These are phyloP conservation scores for Scrobipalpa costella DNA, from an alignment of 2,888 invertebrate genomes.

Conservation along the genomic window DNA sequence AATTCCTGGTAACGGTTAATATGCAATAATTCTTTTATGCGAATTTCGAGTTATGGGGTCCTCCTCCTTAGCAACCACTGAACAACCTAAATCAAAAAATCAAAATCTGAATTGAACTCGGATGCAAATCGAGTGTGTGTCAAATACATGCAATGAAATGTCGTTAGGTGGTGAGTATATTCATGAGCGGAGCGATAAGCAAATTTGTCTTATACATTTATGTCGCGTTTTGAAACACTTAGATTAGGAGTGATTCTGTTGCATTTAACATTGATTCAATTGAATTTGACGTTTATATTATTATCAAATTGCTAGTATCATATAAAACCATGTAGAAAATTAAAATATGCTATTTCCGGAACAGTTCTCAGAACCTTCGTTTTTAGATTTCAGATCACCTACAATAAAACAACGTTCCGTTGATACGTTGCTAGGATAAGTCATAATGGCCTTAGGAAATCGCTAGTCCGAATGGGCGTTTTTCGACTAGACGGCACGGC, in stretches of 20 bases:
- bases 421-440: no score
- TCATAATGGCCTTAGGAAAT: not conserved
- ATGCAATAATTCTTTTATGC: not conserved
- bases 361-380: no score
- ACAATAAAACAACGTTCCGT: no score
- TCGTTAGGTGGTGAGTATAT: not conserved
- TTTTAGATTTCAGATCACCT: no score
- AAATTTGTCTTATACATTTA: not conserved
- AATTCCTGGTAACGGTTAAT: not conserved
- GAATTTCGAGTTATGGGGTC: not conserved
- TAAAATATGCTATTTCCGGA: no score
- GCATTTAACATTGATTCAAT: no score
- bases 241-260: no score
- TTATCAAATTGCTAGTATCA: no score
- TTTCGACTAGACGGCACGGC: no score
- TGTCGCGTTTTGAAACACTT: no score
- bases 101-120: slow-evolving; percentile 5
- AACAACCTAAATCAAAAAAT: not conserved
- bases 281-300: no score
- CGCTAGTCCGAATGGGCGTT: not conserved
- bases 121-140: not conserved
- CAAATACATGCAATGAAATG: not conserved
- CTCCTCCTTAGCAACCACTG: not conserved
- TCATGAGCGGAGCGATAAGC: slow-evolving; percentile 11
- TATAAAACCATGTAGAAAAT: no score